Percentiles rank a stretch among this genome's conserved stretches.
These are phyloP conservation scores for Limulus polyphemus DNA, from an alignment of 2,888 invertebrate species.

Conservation along the genomic window DNA sequence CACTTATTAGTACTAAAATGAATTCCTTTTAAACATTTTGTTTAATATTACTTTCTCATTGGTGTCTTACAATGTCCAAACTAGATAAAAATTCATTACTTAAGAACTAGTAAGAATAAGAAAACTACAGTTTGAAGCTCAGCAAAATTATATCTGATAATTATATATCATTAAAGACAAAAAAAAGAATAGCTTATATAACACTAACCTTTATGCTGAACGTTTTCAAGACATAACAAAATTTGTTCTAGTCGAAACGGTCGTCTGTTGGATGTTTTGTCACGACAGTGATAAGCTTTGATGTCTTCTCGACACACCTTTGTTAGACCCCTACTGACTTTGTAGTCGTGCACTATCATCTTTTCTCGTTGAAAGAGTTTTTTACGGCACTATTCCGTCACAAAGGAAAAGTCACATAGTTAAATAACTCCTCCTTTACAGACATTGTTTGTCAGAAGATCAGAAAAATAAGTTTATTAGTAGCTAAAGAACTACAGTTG, in stretches of 20 bases:
- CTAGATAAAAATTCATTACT: no score
- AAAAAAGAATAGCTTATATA: background rate
- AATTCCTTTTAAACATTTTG: no score
- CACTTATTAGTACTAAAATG: no score
- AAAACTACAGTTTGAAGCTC: no score
- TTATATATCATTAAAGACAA: background rate
- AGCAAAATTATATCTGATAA: background rate
- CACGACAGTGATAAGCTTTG: conserved; percentile 66
- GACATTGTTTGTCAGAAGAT: no score
- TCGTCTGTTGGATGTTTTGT: conserved; percentile 54
- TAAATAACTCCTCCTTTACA: no score
- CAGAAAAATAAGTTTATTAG: no score
- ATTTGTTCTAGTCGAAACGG: conserved; percentile 77
- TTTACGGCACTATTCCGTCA: conserved; percentile 52
- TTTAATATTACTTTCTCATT: no score
- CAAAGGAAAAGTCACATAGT: background rate
- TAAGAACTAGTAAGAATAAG: no score
- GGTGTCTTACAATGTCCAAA: no score
- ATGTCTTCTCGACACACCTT: conserved; percentile 84
- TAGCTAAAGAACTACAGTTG: no score
- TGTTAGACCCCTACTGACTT: conserved; percentile 73
- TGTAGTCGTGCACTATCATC: conserved; percentile 78
- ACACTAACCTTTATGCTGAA: conserved; percentile 34
- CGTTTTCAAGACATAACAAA: conserved; percentile 71
- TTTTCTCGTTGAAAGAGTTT: conserved; percentile 73